Evolutionary conservation across 2,797 vertebrate species (phyloP), one percentile per base, ranked within the genome.

Genomic region (Dendrocincla tyrannina): DNA sequence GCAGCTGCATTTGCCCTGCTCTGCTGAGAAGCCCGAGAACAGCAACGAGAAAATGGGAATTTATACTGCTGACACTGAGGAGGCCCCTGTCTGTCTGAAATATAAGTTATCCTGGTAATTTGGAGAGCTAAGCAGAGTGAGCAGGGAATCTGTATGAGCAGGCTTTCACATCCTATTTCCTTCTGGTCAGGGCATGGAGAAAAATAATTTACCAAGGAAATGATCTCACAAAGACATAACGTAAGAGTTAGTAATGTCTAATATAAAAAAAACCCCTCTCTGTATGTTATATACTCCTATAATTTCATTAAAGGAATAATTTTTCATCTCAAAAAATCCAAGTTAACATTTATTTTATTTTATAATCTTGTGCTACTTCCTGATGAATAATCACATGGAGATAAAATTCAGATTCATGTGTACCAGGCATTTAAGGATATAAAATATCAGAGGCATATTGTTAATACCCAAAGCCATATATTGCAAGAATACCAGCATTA

Each of bases 191-290:
- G 42, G 35, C 72, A 75, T 17, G 10, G 23, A 87, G 64, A 75
- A 93, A 91, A 93, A 59, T 33, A 88, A 80, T 49, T 80, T 68
- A 80, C 46, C 37, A 68, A 37, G 32, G 75, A 86, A 96, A 96
- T 68, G 11, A 80, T 53, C 72, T 87, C 75, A 67, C 44, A 84
- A 91, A 83, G 66, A 80, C 32, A 35, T 60, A 91, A 63, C 0
- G 3, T 85, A 93, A 85, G 42, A 76, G 58, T 74, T 68, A 78
- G 73, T 69, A 89, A 81, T 44, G 72, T 79, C 74, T 87, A 56
- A 82, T 82, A 81, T 55, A 35, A 49, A 46, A 25, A 24, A 10
- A 6, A 10, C 2, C 22, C 39, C 18, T 25, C 6, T 55, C 42
- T 62, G 6, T 27, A 49, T 17, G 11, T 35, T 59, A 18, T 28